Base-by-base conservation (phyloP, 2,888 invertebrate species). In the Chydorus sphaericus region DNA sequence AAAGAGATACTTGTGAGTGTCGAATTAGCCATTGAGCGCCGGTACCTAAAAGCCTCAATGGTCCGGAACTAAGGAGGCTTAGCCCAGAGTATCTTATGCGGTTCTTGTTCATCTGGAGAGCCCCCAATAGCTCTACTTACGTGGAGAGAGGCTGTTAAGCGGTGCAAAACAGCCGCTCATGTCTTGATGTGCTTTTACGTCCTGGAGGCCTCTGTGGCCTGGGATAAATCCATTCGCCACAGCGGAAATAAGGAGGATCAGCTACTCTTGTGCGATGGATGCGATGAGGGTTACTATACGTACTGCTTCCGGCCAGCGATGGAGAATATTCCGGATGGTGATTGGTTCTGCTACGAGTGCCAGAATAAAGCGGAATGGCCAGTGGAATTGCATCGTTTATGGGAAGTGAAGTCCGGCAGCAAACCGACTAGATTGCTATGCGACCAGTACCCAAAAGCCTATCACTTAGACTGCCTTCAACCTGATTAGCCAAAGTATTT, bases 151-250 rank as follows among this genome's bases (percentile, higher is more conserved):
- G 92, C 89, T 0, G 85, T 94, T 0, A 74, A 80, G 1, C 80
- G 85, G 52, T 85, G 90, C 48, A 81, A 80, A 64, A 91, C 91
- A 0, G 83, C 92, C 0, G 87, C 93, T 0, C 94, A 96, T 67
- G 74, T 96, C 26, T 86, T 89, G 23, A 83, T 92, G 82, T 83
- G 88, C 63, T 76, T 92, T 58, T 85, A 89, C 66, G 85, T 89
- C 64, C 74, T 97, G 62, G 92, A 94, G 68, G 82, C 85, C 2
- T 86, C 85, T 68, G 89, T 97, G 64, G 93, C 94, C 37, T 97
- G 97, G 97, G 96, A 97, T 73, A 93, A 94, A 75, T 93, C 93
- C 74, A 89, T 94, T 67, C 97, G 97, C 73, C 82, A 88, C 67
- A 84, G 85, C 66, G 96, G 93, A 59, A 94, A 96, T 73, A 90